phyloP scores from a whole-genome alignment of 1,140 invertebrate species.

The Trypoxylus dichotomus region DNA sequence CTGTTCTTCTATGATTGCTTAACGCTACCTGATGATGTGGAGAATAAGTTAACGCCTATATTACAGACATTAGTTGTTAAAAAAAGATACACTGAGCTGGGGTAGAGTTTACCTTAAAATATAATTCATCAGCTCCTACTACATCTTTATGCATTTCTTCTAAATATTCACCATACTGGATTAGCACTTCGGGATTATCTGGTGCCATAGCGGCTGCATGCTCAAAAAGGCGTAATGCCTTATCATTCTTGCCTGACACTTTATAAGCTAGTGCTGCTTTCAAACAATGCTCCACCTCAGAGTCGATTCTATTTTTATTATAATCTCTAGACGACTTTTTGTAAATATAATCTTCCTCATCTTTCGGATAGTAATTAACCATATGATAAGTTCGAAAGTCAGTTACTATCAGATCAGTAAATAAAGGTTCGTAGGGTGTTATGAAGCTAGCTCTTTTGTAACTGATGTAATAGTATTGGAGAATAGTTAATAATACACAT shows the following conservation, averaged over 20 bases:
- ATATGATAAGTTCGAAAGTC: conserved; percentile 27
- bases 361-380: neutral
- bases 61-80: conserved; percentile 11
- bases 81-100: neutral
- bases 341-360: conserved; percentile 35
- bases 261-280: conserved; percentile 85
- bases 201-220: conserved; percentile 90
- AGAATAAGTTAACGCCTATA: conserved; percentile 73
- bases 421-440: conserved; percentile 43
- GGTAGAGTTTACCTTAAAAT: conserved; percentile 57
- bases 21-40: conserved; percentile 82
- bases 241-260: conserved; percentile 76
- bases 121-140: conserved; percentile 87
- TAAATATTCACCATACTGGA: conserved; percentile 91
- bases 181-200: conserved; percentile 88
- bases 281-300: conserved; percentile 81
- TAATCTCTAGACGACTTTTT: conserved; percentile 37
- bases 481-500: conserved; percentile 48
- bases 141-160: conserved; percentile 86
- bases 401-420: conserved; percentile 50
- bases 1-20: conserved; percentile 79
- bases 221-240: conserved; percentile 85
- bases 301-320: conserved; percentile 43
- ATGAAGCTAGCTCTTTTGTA: conserved; percentile 40
- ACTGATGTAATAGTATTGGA: conserved; percentile 49